Evolutionary conservation across 2,797 vertebrate species (phyloP), one percentile per base, ranked within the genome.

Genomic region (Pseudocheirus occidentalis): DNA sequence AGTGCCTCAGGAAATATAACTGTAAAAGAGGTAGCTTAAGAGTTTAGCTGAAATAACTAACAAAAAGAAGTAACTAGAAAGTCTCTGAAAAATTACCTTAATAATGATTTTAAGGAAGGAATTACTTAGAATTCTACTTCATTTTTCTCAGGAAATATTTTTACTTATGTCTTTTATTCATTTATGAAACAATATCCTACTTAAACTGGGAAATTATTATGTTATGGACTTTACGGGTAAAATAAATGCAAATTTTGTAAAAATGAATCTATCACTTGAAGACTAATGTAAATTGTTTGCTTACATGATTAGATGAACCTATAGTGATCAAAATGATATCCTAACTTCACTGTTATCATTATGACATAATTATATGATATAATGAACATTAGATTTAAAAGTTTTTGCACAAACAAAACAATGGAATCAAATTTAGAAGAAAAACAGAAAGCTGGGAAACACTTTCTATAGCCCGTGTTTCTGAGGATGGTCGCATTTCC

Each of bases 121-220:
- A 90, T 16, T 4, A 6, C 10, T 91, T 90, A 55, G 4, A 96
- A 91, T 9, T 93, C 59, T 93, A 9, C 0, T 27, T 92, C 50
- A 90, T 2, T 50, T 58, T 46, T 13, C 62, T 96, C 96, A 14
- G 92, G 92, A 97, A 96, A 90, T 91, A 92, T 55, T 52, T 57
- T 34, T 1, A 40, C 2, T 1, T 16, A 58, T 53, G 90, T 18
- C 0, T 28, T 92, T 92, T 52, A 14, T 18, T 55, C 27, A 13
- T 50, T 95, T 54, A 92, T 66, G 53, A 92, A 62, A 31, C 12
- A 62, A 34, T 62, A 62, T 34, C 3, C 40, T 92, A 90, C 50
- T 90, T 57, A 27, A 4, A n/a, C 5, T 54, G 87, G 4, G 89
- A 34, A 12, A 95, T 50, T 92, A 73, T 91, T 96, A 92, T 89